phyloP scores from a whole-genome alignment of 2,113 vertebrate species.

The Corythornis cristatus region DNA sequence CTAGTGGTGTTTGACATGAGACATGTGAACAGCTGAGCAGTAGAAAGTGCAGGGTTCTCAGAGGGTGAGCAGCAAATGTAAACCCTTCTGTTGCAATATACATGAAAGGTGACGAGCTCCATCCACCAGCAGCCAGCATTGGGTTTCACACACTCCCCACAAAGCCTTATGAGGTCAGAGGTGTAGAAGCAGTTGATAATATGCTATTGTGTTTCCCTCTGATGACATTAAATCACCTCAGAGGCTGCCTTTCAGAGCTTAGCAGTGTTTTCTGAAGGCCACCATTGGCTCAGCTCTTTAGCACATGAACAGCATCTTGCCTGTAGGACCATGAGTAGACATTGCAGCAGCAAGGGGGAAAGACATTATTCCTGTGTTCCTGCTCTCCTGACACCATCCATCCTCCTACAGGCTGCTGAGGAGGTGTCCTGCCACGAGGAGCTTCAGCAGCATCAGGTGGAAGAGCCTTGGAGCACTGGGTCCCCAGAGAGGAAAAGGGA shows the following conservation, averaged over 20 bases:
- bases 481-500: not conserved
- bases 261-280: not conserved
- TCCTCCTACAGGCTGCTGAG: not conserved
- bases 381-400: not conserved
- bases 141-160: not conserved
- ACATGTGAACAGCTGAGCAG: not conserved
- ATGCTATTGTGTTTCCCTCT: not conserved
- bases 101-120: not conserved
- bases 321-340: not conserved
- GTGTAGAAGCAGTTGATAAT: not conserved
- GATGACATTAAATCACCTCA: not conserved
- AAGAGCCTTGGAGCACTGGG: not conserved
- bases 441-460: not conserved
- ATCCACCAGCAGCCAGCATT: not conserved
- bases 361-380: not conserved
- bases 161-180: not conserved
- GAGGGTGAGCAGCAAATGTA: not conserved
- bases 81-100: not conserved
- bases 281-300: not conserved
- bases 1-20: not conserved
- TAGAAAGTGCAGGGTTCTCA: not conserved
- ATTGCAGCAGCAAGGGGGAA: not conserved
- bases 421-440: not conserved
- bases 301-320: rapidly evolving
- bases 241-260: not conserved